phyloP scores from a whole-genome alignment of 2,888 invertebrate species.

The Periphyllus acericola region DNA sequence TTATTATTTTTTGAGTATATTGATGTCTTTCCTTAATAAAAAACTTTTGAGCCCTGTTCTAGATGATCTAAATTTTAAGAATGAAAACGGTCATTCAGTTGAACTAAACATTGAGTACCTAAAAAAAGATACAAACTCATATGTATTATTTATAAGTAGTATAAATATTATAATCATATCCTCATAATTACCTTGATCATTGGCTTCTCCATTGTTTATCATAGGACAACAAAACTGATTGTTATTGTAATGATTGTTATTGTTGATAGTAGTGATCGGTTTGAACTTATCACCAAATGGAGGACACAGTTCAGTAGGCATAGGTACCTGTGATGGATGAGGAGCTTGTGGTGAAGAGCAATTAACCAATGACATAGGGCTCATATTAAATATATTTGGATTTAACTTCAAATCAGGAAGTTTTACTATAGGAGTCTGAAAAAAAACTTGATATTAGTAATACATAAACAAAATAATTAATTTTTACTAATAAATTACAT shows the following conservation, averaged over 20 bases:
- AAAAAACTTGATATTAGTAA: neutral
- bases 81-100: slow-evolving; percentile 29
- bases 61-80: slow-evolving; percentile 21
- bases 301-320: slow-evolving; percentile 55
- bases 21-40: slow-evolving; percentile 52
- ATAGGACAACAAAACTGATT: slow-evolving; percentile 47
- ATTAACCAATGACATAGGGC: slow-evolving; percentile 53
- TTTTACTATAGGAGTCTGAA: slow-evolving; percentile 62
- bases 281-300: slow-evolving; percentile 50
- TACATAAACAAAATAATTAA: neutral
- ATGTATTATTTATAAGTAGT: neutral
- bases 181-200: slow-evolving; percentile 29
- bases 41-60: slow-evolving; percentile 21
- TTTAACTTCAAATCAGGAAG: slow-evolving; percentile 63
- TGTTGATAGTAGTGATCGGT: slow-evolving; percentile 41
- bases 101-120: slow-evolving; percentile 27
- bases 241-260: slow-evolving; percentile 53
- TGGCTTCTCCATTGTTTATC: neutral
- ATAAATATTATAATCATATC: neutral
- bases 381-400: slow-evolving; percentile 63
- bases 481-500: neutral
- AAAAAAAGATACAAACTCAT: neutral
- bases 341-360: slow-evolving; percentile 55
- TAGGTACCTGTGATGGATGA: slow-evolving; percentile 54
- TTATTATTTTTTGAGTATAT: slow-evolving; percentile 20